Conservation (phyloP, 2,113 vertebrate species). For the Ictalurus punctatus region DNA sequence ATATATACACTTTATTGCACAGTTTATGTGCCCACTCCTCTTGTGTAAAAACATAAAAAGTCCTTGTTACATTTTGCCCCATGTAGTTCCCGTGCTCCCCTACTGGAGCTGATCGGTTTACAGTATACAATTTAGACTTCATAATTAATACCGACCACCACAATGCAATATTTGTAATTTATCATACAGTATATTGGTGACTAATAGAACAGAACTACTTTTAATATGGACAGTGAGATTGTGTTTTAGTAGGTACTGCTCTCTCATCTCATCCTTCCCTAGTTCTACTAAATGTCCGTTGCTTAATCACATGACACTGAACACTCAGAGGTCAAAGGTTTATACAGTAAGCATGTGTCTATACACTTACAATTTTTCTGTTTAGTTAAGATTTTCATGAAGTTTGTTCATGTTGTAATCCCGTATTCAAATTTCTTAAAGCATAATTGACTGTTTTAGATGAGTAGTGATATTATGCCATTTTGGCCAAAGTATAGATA, state of each 20-base stretch:
- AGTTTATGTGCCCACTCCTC: too few relatives aligned
- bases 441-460: not conserved
- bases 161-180: not conserved
- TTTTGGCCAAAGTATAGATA: not conserved
- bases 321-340: not conserved
- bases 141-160: not conserved
- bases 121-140: not conserved
- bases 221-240: not conserved
- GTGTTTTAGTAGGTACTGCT: not conserved
- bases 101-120: not conserved
- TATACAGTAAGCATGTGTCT: not conserved
- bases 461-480: not conserved
- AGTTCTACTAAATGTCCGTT: not conserved
- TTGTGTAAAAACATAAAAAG: not conserved
- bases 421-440: not conserved
- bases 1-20: too few relatives aligned
- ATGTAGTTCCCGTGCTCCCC: not conserved
- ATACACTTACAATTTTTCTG: not conserved
- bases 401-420: not conserved
- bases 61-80: not conserved
- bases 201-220: not conserved
- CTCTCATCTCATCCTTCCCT: not conserved
- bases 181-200: not conserved
- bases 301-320: not conserved
- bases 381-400: not conserved